Percentiles rank a stretch among this genome's conserved stretches.
Conservation (phyloP, 2,888 invertebrate species). For the Microplitis deprimator region DNA sequence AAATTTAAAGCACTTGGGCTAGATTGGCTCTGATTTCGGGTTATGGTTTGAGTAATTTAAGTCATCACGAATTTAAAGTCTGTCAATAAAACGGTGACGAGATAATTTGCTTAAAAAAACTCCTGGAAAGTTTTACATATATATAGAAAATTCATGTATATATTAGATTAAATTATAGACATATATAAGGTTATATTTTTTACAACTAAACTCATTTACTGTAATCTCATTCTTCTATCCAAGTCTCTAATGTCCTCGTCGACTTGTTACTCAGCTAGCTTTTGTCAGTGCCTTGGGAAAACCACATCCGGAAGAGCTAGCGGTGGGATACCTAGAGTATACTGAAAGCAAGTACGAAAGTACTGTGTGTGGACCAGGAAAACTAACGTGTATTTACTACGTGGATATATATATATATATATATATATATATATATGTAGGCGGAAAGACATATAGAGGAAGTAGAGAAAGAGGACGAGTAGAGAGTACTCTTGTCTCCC, state of each 20-base stretch:
- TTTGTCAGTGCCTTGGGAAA: slow-evolving; percentile 48
- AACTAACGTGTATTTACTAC: neutral
- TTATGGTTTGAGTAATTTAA: slow-evolving; percentile 5
- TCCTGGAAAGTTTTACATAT: slow-evolving; percentile 38
- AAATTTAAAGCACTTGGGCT: slow-evolving; percentile 20
- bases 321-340: slow-evolving; percentile 49
- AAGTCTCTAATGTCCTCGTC: slow-evolving; percentile 22
- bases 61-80: slow-evolving; percentile 18
- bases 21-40: neutral
- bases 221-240: no score
- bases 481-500: slow-evolving; percentile 47
- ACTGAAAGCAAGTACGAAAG: slow-evolving; percentile 6
- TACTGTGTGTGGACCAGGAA: neutral
- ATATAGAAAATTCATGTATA: slow-evolving; percentile 31
- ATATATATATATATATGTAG: neutral
- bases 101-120: neutral
- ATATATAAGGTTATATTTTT: neutral
- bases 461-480: neutral
- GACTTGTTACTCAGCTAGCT: slow-evolving; percentile 34
- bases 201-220: no score
- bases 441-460: slow-evolving; percentile 21
- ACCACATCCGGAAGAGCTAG: slow-evolving; percentile 57
- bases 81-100: neutral
- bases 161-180: slow-evolving; percentile 25
- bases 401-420: no score